Base-by-base conservation (phyloP, 1,140 invertebrate genomes). In the Megalopta genalis region DNA sequence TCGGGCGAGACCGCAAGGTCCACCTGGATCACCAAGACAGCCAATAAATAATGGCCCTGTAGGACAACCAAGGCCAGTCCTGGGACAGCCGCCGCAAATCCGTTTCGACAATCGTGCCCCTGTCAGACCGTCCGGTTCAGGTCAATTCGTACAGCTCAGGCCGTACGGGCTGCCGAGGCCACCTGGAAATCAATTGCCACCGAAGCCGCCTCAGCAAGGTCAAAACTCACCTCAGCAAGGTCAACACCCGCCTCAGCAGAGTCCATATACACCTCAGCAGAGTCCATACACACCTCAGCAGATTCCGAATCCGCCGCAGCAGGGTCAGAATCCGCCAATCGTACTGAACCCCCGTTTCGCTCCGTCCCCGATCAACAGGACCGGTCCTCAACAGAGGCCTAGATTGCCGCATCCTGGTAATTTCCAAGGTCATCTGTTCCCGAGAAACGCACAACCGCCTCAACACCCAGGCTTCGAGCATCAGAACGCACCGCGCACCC, bases 71-170 rank as follows among this genome's bases (percentile, higher is more conserved):
- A 86, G 88, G 49, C 83, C 82, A 16, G 72, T 71, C 42, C 42
- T 46, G 81, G 82, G 74, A 75, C 83, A 77, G 27, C 84, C 80
- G 57, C 84, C 79, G 23, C 89, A 89, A 9, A 89, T 93, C 10
- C 91, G 93, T 89, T 84, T 90, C 32, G 94, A 95, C 64, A 94
- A 92, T 16, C 90, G 93, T 62, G 88, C 93, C 25, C 84, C 84
- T 16, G 37, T 90, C 32, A 86, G 89, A 32, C 80, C 90, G 9
- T 88, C 32, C 10, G 57, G 85, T 66, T 88, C 91, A 7, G 68
- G 49, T 23, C 90, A 90, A 16, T 88, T 86, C 63, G 78, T 77
- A 16, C 92, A 90, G 77, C 89, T 87, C 23, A 89, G 93, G 75
- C 91, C 93, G 27, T 91, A 93, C 79, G 93, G 93, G 70, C 90